Conservation (phyloP, 2,113 vertebrate species). For the Psettodes erumei region DNA sequence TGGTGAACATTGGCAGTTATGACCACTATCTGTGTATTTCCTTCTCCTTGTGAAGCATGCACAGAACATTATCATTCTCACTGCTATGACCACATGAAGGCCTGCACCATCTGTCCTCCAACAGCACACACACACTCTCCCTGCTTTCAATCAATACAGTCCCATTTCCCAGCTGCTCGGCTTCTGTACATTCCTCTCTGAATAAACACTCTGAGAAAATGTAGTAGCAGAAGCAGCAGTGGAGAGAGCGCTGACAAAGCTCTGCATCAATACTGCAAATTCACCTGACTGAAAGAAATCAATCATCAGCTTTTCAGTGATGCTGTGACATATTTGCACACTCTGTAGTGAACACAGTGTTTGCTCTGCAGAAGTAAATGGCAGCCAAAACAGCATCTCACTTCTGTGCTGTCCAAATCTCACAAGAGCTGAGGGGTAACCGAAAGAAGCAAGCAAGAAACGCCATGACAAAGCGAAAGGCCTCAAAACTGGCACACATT, state of each 20-base stretch:
- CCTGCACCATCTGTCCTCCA: constrained; percentile 54
- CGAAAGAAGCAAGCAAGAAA: constrained; percentile 8
- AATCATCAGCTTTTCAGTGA: constrained; percentile 2
- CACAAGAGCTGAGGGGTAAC: constrained; percentile 27
- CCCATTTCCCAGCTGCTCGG: constrained; percentile 51
- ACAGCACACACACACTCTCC: constrained; percentile 35
- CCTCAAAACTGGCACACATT: constrained; percentile 38
- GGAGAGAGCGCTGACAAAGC: constrained; percentile 54
- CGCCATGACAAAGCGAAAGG: constrained; percentile 32
- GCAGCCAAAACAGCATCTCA: constrained; percentile 48
- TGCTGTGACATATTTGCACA: background rate
- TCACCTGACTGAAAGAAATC: constrained; percentile 30
- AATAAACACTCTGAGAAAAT: constrained; percentile 63
- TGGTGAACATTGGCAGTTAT: constrained; percentile 11
- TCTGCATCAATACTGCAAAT: constrained; percentile 37
- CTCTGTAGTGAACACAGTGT: constrained; percentile 23
- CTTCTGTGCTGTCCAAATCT: constrained; percentile 20
- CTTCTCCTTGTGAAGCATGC: constrained; percentile 15
- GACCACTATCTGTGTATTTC: constrained; percentile 1
- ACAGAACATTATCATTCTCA: constrained; percentile 47
- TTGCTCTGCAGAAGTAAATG: constrained; percentile 18
- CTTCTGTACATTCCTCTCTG: constrained; percentile 55
- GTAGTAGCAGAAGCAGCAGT: constrained; percentile 32
- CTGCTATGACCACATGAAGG: constrained; percentile 48
- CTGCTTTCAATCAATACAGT: constrained; percentile 61